Evolutionary conservation across 2,113 vertebrate species (phyloP).

Genomic region (Trogon surrucura): DNA sequence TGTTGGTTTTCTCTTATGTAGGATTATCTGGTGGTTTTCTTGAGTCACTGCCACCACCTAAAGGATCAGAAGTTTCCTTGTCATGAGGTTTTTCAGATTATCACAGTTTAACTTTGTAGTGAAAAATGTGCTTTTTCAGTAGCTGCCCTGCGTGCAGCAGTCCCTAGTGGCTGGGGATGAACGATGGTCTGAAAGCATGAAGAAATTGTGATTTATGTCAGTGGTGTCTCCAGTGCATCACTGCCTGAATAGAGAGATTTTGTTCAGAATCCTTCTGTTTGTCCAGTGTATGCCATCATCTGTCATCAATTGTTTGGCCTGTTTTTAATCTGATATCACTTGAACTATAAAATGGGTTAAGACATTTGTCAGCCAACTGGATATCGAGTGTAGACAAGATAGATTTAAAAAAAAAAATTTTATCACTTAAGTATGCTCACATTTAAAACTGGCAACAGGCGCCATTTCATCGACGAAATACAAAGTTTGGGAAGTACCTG

Average conservation of each 20-base stretch:
- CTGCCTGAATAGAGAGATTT: background rate
- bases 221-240: accelerated
- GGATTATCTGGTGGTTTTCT: background rate
- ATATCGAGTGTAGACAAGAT: accelerated
- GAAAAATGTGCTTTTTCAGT: background rate
- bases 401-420: background rate
- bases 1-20: accelerated
- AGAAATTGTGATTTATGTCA: background rate
- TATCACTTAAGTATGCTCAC: background rate
- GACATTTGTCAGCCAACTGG: background rate
- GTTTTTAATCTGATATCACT: background rate
- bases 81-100: background rate
- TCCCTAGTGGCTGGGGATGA: background rate
- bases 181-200: background rate
- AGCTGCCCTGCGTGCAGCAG: background rate
- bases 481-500: background rate
- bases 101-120: background rate
- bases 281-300: background rate
- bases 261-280: background rate
- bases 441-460: background rate
- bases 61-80: background rate
- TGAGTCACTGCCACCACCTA: background rate
- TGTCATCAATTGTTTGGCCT: background rate
- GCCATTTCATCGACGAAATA: background rate
- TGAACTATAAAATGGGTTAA: background rate